Percentiles rank a stretch among this genome's conserved stretches.
These are phyloP conservation scores for Calyptomena viridis DNA, from an alignment of 2,113 vertebrate species.

Conservation along the genomic window DNA sequence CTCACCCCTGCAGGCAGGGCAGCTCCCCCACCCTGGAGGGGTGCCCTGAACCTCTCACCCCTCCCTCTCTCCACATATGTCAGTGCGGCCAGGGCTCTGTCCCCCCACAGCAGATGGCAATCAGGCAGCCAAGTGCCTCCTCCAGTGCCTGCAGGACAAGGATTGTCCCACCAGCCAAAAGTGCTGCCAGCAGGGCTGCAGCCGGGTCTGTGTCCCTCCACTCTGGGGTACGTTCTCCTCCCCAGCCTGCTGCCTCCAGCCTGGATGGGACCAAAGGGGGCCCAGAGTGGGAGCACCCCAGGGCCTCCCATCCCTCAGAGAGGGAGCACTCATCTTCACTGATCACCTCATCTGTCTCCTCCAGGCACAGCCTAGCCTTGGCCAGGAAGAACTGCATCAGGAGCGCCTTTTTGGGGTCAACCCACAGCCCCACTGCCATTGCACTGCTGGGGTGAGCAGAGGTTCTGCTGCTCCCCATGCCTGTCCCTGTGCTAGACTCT, in stretches of 20 bases:
- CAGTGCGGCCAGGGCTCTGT: not conserved
- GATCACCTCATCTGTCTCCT: not conserved
- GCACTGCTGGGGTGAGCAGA: not conserved
- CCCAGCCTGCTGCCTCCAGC: not conserved
- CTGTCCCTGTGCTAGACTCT: rapidly evolving
- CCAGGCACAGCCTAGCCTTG: not conserved
- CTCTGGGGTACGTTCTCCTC: not conserved
- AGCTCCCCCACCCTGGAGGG: not conserved
- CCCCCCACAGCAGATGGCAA: not conserved
- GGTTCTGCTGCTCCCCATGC: not conserved
- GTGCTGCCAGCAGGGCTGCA: slow-evolving; percentile 27
- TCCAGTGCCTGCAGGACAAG: slow-evolving; percentile 19
- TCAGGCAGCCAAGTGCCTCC: not conserved
- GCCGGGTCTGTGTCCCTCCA: rapidly evolving
- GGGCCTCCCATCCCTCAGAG: not conserved
- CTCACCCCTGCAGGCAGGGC: not conserved
- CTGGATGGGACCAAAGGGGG: not conserved
- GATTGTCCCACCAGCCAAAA: not conserved
- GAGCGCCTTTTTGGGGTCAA: rapidly evolving
- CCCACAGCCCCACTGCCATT: not conserved
- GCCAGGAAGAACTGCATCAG: not conserved
- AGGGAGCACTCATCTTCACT: not conserved
- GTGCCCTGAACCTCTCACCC: not conserved
- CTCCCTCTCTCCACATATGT: not conserved
- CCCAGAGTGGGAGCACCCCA: not conserved